Evolutionary conservation across 2,113 vertebrate genomes (phyloP), one percentile per base, ranked within the genome.

Genomic region (Halcyon malimbica): DNA sequence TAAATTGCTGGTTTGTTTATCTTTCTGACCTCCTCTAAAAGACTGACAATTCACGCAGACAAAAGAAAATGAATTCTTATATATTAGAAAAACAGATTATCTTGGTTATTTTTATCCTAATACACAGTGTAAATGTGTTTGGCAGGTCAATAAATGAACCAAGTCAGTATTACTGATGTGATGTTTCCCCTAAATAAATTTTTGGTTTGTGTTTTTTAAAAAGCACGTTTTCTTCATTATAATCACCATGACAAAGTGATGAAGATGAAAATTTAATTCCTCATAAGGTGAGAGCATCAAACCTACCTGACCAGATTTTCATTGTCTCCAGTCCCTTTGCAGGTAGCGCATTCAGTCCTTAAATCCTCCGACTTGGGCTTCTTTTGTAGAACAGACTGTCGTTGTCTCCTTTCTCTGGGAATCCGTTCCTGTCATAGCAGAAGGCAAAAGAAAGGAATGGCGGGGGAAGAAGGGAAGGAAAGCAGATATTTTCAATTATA

Each of bases 251-350:
- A 97, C 56, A 63, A 97, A 97, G 94, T 96, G 96, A 98, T 97
- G 97, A 98, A 98, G 87, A 97, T 68, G 95, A 94, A 98, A 98
- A 37, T 96, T 98, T 85, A 98, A 98, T 96, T 96, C 96, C 93
- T 97, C 82, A 56, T 85, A 97, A 91, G 88, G 92, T 93, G 94
- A 94, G 73, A 91, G 31, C 42, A 90, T 74, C 39, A 82, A 81
- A 97, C 97, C 94, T 98, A 99, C 99, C 99, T 99, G 96, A 99
- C 99, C 57, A 99, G 98, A 98, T 99, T 99, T 96, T 99, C 99
- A 91, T 99, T 99, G 98, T 99, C 99, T 33, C 99, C 99, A 14
- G 98, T 99, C 57, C 99, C 99, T 96, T 99, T 99, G 98, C 99
- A 99, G 68, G 98, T 99, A 74, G 98, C 98, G 96, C 99, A 99